These are phyloP conservation scores for Epizoanthus ramosus DNA, from an alignment of 92 coral and sea anemone genomes.

Conservation along the genomic window DNA sequence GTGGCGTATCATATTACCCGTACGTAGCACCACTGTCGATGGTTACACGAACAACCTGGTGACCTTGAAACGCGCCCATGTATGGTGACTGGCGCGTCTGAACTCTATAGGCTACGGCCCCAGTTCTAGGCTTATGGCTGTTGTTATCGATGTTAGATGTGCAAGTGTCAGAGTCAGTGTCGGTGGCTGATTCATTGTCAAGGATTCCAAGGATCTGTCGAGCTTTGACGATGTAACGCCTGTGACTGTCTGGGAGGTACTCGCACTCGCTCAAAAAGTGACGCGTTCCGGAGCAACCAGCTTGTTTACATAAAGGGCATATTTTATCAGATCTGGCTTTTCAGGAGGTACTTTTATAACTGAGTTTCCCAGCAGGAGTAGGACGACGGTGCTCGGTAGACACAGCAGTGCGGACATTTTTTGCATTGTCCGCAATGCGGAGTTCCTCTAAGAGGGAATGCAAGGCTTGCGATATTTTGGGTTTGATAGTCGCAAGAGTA, in stretches of 20 bases:
- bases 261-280: constrained; percentile 61
- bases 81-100: no score
- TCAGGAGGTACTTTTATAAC: neutral
- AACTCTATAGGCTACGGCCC: no score
- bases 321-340: constrained; percentile 23
- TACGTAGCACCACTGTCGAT: constrained; percentile 42
- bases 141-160: neutral
- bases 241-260: constrained; percentile 60
- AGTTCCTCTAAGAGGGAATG: neutral
- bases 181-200: constrained; percentile 31
- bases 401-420: neutral
- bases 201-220: constrained; percentile 64
- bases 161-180: neutral
- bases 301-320: constrained; percentile 67
- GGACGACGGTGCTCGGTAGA: neutral
- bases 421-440: neutral
- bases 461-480: neutral
- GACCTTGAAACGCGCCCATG: no score
- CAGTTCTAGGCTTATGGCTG: neutral
- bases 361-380: neutral
- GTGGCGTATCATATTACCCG: constrained; percentile 21
- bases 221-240: constrained; percentile 56
- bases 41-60: constrained; percentile 39
- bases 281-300: constrained; percentile 43
- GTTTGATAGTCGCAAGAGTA: neutral